phyloP scores from a whole-genome alignment of 2,888 invertebrate genomes.

The Chalcosyrphus nemorum region DNA sequence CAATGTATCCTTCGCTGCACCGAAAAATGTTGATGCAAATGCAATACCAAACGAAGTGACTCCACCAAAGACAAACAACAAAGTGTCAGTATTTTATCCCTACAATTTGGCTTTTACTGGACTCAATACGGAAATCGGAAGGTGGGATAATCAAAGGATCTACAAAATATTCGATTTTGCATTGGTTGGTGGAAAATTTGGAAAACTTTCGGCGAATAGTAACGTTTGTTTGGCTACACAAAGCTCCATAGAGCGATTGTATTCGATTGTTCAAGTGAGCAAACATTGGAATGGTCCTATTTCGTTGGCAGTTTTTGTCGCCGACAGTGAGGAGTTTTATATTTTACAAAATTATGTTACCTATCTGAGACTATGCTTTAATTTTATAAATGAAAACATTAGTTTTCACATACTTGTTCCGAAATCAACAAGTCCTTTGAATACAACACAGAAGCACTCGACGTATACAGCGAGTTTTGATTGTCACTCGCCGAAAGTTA shows the following conservation, averaged over 20 bases:
- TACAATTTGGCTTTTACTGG: conserved; percentile 82
- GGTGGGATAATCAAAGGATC: conserved; percentile 88
- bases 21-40: conserved; percentile 10
- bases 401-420: conserved; percentile 90
- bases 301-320: conserved; percentile 91
- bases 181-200: conserved; percentile 86
- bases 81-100: conserved; percentile 48
- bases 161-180: conserved; percentile 90
- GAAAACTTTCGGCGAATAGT: conserved; percentile 76
- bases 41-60: conserved; percentile 24
- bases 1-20: conserved; percentile 25
- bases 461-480: conserved; percentile 79
- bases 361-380: conserved; percentile 89
- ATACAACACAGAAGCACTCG: conserved; percentile 77
- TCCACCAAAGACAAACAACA: conserved; percentile 10
- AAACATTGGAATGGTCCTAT: conserved; percentile 93
- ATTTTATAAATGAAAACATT: conserved; percentile 87
- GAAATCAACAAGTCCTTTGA: conserved; percentile 81
- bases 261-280: conserved; percentile 89
- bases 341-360: conserved; percentile 88
- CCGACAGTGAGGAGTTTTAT: conserved; percentile 89
- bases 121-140: conserved; percentile 86
- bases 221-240: conserved; percentile 92
- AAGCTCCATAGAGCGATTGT: conserved; percentile 91
- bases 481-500: conserved; percentile 88